A percentile compares a stretch with the other conserved stretches of the same genome.
Conservation (phyloP, 2,113 vertebrate species). For the Tychaedon coryphoeus region DNA sequence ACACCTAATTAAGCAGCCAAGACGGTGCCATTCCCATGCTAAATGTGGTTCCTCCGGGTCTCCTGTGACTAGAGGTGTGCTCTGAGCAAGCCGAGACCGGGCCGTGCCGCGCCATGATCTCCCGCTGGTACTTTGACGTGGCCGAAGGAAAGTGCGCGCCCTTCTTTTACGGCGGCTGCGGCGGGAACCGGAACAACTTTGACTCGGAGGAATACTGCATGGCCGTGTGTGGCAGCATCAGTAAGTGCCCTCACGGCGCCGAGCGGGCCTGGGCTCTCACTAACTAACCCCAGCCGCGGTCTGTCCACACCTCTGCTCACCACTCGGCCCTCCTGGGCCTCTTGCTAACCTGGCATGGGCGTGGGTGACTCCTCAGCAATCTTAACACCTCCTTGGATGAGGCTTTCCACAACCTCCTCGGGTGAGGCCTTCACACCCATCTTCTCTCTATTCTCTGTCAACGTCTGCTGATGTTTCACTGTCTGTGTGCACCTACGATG, state of each 20-base stretch:
- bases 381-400: not conserved
- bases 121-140: slow-evolving; percentile 97
- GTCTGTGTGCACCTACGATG: not conserved
- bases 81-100: slow-evolving; percentile 94
- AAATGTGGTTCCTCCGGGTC: slow-evolving; percentile 79
- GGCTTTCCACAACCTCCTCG: not conserved
- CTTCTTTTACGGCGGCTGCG: slow-evolving; percentile 99
- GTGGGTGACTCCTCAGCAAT: not conserved
- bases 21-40: slow-evolving; percentile 45
- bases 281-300: slow-evolving; percentile 71
- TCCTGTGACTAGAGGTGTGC: slow-evolving; percentile 93
- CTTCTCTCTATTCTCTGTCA: not conserved
- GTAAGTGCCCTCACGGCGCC: slow-evolving; percentile 83
- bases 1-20: not conserved
- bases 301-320: slow-evolving; percentile 22
- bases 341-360: slow-evolving; percentile 51
- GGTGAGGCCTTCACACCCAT: not conserved
- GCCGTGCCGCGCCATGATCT: slow-evolving; percentile 93
- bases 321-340: not conserved
- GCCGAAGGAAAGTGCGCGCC: slow-evolving; percentile 88
- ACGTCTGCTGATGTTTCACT: not conserved
- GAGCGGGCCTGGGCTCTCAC: slow-evolving; percentile 57
- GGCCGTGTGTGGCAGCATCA: slow-evolving; percentile 95
- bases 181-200: slow-evolving; percentile 99
- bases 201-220: slow-evolving; percentile 97